Evolutionary conservation across 2,888 invertebrate genomes (phyloP).

Genomic region (Podabrus alpinus): DNA sequence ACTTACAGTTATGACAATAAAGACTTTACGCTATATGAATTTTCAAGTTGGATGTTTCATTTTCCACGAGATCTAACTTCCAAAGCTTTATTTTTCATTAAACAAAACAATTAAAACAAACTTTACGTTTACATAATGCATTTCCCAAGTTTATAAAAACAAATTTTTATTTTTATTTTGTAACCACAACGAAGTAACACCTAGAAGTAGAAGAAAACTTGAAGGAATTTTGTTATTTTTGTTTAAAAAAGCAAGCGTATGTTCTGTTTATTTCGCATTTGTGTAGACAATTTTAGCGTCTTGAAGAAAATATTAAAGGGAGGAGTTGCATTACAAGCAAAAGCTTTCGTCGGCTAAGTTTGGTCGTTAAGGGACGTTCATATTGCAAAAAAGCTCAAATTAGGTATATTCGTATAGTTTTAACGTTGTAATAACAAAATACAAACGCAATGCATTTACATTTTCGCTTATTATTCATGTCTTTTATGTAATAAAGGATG

Average conservation of each 20-base stretch:
- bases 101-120: neutral
- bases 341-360: neutral
- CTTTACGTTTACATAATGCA: neutral
- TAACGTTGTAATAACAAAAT: constrained; percentile 18
- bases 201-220: neutral
- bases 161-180: neutral
- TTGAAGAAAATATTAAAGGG: neutral
- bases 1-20: too few relatives aligned
- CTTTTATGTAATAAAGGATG: constrained; percentile 32
- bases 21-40: too few relatives aligned
- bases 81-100: neutral
- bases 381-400: constrained; percentile 9
- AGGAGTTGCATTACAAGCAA: neutral
- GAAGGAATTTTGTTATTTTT: neutral
- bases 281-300: neutral
- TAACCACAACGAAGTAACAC: neutral
- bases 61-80: neutral
- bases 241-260: neutral
- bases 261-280: neutral
- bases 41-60: too few relatives aligned
- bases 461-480: constrained; percentile 30
- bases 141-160: neutral
- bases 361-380: neutral
- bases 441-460: constrained; percentile 25
- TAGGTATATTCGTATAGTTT: constrained; percentile 8